Percentiles rank a stretch among this genome's conserved stretches.
Evolutionary conservation across 2,797 vertebrate species (phyloP).

Genomic region (Syngnathus acus): DNA sequence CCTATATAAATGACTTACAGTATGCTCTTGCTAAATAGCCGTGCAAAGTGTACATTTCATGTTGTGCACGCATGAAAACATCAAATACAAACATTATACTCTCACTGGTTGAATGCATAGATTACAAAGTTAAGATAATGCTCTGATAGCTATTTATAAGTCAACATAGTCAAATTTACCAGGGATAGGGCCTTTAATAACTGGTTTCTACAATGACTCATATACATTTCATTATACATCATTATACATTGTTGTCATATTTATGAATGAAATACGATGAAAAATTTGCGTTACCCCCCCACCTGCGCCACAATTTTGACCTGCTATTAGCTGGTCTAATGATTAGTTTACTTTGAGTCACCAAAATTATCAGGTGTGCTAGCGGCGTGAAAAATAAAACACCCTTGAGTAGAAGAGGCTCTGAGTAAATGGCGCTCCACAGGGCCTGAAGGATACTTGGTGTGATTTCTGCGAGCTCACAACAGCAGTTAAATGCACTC

Average conservation of each 20-base stretch:
- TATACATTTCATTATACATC: no score
- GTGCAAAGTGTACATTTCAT: constrained; percentile 8
- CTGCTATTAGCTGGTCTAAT: no score
- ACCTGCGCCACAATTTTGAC: no score
- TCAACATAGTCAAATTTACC: not conserved
- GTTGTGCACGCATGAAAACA: not conserved
- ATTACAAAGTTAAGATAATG: not conserved
- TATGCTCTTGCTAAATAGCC: constrained; percentile 25
- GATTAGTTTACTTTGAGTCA: no score
- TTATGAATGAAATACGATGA: no score
- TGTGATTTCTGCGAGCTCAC: not conserved
- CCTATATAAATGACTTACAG: constrained; percentile 61
- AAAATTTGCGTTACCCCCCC: no score
- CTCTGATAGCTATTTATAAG: not conserved
- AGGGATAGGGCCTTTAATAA: no score
- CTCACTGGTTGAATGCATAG: not conserved
- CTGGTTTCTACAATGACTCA: no score
- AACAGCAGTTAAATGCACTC: constrained; percentile 7
- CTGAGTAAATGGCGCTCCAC: not conserved
- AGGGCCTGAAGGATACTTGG: not conserved
- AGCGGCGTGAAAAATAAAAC: no score
- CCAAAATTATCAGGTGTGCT: no score
- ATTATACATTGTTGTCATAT: no score
- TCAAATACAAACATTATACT: constrained; percentile 2
- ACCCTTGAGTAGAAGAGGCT: not conserved